Evolutionary conservation across 2,888 invertebrate species (phyloP).

Genomic region (Myopa tessellatipennis): DNA sequence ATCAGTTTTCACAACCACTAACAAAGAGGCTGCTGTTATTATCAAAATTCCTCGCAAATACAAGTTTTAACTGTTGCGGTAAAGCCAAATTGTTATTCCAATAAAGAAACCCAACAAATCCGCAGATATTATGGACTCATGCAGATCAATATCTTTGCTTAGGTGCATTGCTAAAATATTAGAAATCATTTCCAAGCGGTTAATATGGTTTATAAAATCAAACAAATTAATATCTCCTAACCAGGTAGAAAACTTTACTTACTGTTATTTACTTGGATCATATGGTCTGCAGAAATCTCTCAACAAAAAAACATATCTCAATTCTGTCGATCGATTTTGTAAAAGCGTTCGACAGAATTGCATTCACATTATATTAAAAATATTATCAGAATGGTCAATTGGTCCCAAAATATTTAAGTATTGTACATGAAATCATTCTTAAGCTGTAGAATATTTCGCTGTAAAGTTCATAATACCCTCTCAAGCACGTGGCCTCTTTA

Average conservation of each 20-base stretch:
- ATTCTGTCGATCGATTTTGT: constrained; percentile 27
- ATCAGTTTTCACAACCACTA: background rate
- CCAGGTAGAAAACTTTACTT: constrained; percentile 36
- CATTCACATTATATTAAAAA: constrained; percentile 23
- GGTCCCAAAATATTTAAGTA: constrained; percentile 21
- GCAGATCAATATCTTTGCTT: constrained; percentile 38
- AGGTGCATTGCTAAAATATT: constrained; percentile 34
- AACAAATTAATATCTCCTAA: constrained; percentile 35
- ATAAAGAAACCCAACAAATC: constrained; percentile 32
- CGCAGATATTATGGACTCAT: background rate
- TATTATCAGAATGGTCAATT: constrained; percentile 18
- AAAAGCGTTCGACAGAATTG: constrained; percentile 32
- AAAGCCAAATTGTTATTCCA: constrained; percentile 25
- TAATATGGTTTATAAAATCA: no score
- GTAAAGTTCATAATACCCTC: background rate
- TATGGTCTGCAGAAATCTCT: background rate
- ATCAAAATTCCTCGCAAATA: background rate
- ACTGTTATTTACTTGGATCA: constrained; percentile 20
- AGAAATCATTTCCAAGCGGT: constrained; percentile 36
- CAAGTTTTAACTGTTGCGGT: no score
- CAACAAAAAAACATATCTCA: constrained; percentile 18
- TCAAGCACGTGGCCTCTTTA: background rate
- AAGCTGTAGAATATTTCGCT: background rate
- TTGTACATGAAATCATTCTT: background rate
- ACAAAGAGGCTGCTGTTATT: background rate